Evolutionary conservation across 2,888 invertebrate species (phyloP).

Genomic region (Syritta pipiens): DNA sequence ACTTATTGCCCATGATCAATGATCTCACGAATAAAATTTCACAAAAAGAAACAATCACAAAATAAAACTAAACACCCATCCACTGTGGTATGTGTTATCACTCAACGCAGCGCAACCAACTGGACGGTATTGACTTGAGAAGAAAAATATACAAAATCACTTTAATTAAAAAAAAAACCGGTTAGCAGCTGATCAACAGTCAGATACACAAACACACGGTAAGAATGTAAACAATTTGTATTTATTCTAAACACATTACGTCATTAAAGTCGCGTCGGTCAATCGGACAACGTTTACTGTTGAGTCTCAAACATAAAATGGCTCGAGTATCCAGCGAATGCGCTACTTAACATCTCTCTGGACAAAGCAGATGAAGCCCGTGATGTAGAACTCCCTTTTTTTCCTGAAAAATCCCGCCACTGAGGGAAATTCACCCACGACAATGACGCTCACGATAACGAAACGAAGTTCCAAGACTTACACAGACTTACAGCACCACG

Average conservation of each 20-base stretch:
- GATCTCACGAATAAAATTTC: not conserved
- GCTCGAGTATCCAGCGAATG: not conserved
- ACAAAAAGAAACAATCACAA: not conserved
- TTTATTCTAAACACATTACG: constrained; percentile 49
- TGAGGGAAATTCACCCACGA: constrained; percentile 20
- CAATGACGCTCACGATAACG: not conserved
- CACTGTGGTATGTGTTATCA: too few species aligned
- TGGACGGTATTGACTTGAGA: too few species aligned
- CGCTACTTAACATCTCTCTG: not conserved
- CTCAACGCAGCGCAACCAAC: not conserved
- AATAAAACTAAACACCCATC: not conserved
- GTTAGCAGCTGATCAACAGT: constrained; percentile 56
- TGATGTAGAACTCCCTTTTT: constrained; percentile 2
- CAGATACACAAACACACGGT: not conserved
- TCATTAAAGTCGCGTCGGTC: constrained; percentile 15
- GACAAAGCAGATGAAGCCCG: not conserved
- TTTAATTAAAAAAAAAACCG: constrained; percentile 27
- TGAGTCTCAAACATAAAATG: not conserved
- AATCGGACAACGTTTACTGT: not conserved
- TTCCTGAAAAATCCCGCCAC: not conserved
- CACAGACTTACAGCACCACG: constrained; percentile 28
- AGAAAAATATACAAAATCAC: too few species aligned
- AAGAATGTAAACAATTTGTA: constrained; percentile 56
- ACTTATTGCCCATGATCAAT: constrained; percentile 47
- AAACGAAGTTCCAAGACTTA: too few species aligned